Conservation (phyloP, 2,888 invertebrate species). For the Caenorhabditis drosophilae region DNA sequence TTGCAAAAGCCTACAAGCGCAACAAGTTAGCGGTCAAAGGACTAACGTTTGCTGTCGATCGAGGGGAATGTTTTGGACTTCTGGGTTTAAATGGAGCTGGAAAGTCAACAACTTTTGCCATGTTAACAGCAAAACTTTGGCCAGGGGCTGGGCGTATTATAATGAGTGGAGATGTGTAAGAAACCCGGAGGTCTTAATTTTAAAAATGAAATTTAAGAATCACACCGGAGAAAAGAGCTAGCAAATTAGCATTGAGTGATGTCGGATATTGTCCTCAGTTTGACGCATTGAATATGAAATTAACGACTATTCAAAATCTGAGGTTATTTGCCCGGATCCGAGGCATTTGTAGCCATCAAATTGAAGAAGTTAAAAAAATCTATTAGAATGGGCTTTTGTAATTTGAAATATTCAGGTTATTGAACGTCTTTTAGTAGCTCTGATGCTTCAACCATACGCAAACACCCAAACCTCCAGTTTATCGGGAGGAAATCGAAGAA, state of each 20-base stretch:
- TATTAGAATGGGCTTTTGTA: too few species aligned
- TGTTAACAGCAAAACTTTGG: conserved; percentile 74
- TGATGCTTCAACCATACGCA: conserved; percentile 75
- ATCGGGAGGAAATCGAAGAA: conserved; percentile 82
- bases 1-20: conserved; percentile 60
- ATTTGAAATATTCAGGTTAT: too few species aligned
- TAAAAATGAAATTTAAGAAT: too few species aligned
- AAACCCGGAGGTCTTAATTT: neutral
- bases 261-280: conserved; percentile 89
- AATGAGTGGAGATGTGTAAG: conserved; percentile 58
- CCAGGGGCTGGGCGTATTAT: conserved; percentile 73
- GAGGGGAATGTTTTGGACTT: conserved; percentile 78
- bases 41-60: conserved; percentile 73
- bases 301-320: conserved; percentile 82
- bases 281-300: conserved; percentile 82
- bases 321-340: conserved; percentile 79
- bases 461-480: conserved; percentile 70
- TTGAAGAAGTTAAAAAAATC: too few species aligned
- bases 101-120: conserved; percentile 84
- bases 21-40: conserved; percentile 72
- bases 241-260: conserved; percentile 70
- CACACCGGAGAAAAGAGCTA: too few species aligned
- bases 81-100: conserved; percentile 84
- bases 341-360: conserved; percentile 73
- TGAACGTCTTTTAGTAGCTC: conserved; percentile 41